Conservation (phyloP, 2,888 invertebrate genomes). For the Cephus sareptanus region DNA sequence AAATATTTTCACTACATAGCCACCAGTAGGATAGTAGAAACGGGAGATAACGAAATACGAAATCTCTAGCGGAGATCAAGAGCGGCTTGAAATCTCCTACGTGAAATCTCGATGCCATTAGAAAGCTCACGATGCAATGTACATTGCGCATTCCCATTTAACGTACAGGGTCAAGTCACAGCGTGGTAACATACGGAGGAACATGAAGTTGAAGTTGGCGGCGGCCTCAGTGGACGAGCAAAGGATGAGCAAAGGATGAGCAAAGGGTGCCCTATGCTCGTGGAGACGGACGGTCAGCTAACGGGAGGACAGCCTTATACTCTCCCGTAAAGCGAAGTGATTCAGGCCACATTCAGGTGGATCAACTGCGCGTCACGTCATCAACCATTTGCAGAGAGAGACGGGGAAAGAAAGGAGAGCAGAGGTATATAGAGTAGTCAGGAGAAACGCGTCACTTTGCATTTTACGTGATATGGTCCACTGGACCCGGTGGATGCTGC, state of each 20-base stretch:
- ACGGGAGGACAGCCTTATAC: conserved; percentile 42
- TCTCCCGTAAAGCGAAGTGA: conserved; percentile 14
- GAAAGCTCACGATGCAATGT: neutral
- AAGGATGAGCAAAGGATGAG: conserved; percentile 26
- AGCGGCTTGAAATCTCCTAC: neutral
- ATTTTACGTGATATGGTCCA: neutral
- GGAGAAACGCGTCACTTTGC: neutral
- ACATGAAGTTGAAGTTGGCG: neutral
- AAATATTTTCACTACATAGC: neutral
- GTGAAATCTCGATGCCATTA: neutral
- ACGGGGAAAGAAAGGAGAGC: neutral
- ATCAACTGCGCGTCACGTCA: conserved; percentile 6
- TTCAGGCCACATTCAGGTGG: conserved; percentile 28
- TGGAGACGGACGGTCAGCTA: conserved; percentile 40
- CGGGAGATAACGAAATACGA: neutral
- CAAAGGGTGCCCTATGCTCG: conserved; percentile 27
- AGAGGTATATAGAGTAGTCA: neutral
- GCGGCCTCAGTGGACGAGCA: conserved; percentile 15
- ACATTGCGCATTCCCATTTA: neutral
- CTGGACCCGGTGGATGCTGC: no score
- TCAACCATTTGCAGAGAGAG: neutral
- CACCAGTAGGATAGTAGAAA: neutral
- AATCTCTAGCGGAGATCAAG: neutral
- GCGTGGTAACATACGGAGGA: neutral
- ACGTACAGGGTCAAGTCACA: neutral